Base-by-base conservation (phyloP, 2,113 vertebrate genomes). In the Blennius ocellaris region DNA sequence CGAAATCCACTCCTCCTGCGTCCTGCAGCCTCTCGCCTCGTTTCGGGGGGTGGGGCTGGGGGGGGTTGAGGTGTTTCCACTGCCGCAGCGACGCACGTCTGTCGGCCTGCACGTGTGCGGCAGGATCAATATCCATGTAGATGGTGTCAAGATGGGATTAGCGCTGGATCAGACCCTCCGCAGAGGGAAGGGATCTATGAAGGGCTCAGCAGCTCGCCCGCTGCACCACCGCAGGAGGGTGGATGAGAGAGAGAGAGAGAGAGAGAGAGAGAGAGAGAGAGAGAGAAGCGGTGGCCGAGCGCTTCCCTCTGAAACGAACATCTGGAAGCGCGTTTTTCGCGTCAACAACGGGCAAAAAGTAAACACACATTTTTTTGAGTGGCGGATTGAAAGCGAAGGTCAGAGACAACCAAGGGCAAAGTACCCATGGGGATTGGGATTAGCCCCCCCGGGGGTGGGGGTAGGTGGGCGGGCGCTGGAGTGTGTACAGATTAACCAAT, bases 81-180 rank as follows among this genome's bases (percentile, higher is more conserved):
- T 66, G 44, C 3, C 38, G 69, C 54, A 0, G 9, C 51, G n/a
- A 16, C 36, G 21, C 58, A n/a, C 4, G 21, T 30, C 21, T 30
- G 21, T 30, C 21, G 2, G 21, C 21, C 21, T 30, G 21, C 21
- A 30, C 37, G 60, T 15, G 30, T 66, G 75, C 65, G 51, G 37
- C 15, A 9, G 45, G 82, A 89, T 92, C 89, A 81, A 90, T 90
- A 88, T 80, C 85, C 73, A 70, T 71, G 82, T 80, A 78, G 61
- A 80, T 56, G 62, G 67, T 80, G 78, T 89, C 63, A 81, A 84
- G 86, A 75, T 54, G n/a, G 85, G 86, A 93, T 90, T 92, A 91
- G 21, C 61, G 43, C 41, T 51, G 75, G 81, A 89, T 90, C 79
- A 89, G 84, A 85, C 64, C 50, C 79, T 68, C 73, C 49, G 40